phyloP scores from a whole-genome alignment of 64 coral and sea anemone species.

The Hydrozoanthus tunicans region DNA sequence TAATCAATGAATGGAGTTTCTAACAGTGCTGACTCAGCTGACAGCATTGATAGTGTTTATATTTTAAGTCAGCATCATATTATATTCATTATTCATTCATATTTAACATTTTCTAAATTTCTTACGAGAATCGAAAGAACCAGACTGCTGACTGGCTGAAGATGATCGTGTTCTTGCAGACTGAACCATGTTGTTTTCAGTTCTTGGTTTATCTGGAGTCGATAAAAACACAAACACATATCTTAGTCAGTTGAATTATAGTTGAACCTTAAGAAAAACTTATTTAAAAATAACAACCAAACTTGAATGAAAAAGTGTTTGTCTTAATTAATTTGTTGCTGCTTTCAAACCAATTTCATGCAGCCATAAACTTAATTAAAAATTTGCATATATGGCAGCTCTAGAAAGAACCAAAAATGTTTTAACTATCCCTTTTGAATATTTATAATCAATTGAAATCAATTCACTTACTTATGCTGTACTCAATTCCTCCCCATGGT shows the following conservation, averaged over 20 bases:
- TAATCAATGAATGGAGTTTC: no score
- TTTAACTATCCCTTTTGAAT: not conserved
- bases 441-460: not conserved
- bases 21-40: no score
- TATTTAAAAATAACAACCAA: no score
- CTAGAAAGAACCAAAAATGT: not conserved
- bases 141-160: not conserved
- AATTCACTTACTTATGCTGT: conserved; percentile 41
- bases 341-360: no score
- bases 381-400: no score
- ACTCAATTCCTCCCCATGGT: conserved; percentile 58
- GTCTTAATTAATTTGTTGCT: not conserved
- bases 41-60: no score
- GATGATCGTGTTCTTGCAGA: not conserved
- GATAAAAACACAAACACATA: no score
- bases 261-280: no score
- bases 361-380: no score
- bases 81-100: no score
- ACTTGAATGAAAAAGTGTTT: not conserved
- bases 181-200: not conserved
- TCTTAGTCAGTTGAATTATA: no score
- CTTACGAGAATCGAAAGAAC: conserved; percentile 14
- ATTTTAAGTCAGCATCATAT: no score
- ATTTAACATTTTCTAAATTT: not conserved
- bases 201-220: conserved; percentile 6